Evolutionary conservation across 2,797 vertebrate genomes (phyloP), one percentile per base, ranked within the genome.

Genomic region (Alca torda): DNA sequence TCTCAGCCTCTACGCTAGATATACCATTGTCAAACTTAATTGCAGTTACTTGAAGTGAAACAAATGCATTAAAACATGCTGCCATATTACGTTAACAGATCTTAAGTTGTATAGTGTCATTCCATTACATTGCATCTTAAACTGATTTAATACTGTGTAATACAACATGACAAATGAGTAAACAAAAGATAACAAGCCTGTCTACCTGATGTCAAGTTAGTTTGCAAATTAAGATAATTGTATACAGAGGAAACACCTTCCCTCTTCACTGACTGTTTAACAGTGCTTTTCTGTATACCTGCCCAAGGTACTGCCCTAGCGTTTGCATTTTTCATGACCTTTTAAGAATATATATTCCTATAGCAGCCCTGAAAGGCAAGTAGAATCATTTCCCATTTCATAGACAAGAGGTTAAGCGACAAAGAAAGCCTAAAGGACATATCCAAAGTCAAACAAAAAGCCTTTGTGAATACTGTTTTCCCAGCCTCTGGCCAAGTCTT

Each of bases 41-140:
- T 74, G 75, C 28, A 59, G n/a, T 6, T 31, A 23, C 72, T 8
- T 12, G 31, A 10, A 51, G 45, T 51, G 72, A 90, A 92, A 41
- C 31, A 80, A 94, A 94, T 43, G 74, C 59, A 50, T 39, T 37
- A 78, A 60, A 96, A n/a, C 94, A 5, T 9, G 54, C 93, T 96
- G 93, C 87, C 95, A 64, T 14, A 11, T 53, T 37, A 11, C 5
- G 56, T 95, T 92, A 94, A 35, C 75, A 63, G 75, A 74, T 0
- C 31, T 64, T 65, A 12, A 16, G 60, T 20, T 46, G 3, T 11
- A 63, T 24, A 23, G 43, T 30, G 85, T 76, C 95, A 64, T 72
- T 57, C 81, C 85, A 12, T 16, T 4, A 21, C 48, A 41, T 19
- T 33, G 4, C 41, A 20, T 15, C 79, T 26, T 18, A 13, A 78